These are phyloP conservation scores for Drosophila multiciliata DNA, from an alignment of 2,888 invertebrate genomes.

Conservation along the genomic window DNA sequence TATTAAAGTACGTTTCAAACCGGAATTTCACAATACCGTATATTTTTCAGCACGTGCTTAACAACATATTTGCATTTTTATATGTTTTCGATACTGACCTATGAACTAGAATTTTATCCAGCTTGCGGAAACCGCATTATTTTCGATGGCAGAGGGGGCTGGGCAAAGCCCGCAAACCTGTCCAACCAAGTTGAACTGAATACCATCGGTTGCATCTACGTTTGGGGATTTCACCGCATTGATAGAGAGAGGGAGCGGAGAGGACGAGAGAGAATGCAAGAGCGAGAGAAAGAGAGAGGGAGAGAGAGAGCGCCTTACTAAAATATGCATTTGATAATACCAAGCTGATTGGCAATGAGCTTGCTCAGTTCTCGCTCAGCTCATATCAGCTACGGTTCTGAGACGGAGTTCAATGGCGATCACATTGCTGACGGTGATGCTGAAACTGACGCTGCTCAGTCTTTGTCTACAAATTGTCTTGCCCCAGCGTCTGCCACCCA, in stretches of 20 bases:
- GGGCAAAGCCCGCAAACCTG: conserved; percentile 66
- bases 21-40: not conserved
- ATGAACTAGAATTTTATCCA: conserved; percentile 19
- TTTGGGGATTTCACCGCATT: conserved; percentile 36
- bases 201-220: not conserved
- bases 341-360: conserved; percentile 6
- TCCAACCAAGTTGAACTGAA: conserved; percentile 11
- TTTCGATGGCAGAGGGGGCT: not conserved
- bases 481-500: conserved; percentile 52
- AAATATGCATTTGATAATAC: conserved; percentile 16
- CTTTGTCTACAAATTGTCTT: conserved; percentile 27
- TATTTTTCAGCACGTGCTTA: not conserved
- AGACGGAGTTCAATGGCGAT: conserved; percentile 34
- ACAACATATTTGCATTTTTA: not conserved
- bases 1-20: conserved; percentile 34
- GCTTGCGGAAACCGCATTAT: conserved; percentile 7
- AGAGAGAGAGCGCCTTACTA: not conserved
- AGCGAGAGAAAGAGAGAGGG: not conserved
- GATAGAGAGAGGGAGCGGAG: not conserved
- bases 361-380: conserved; percentile 47
- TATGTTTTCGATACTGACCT: conserved; percentile 13
- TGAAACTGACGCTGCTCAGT: conserved; percentile 26
- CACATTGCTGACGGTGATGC: not conserved
- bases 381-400: conserved; percentile 53
- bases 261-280: not conserved